Evolutionary conservation across 1,140 invertebrate species (phyloP), one percentile per base, ranked within the genome.

Genomic region (Orussus abietinus): DNA sequence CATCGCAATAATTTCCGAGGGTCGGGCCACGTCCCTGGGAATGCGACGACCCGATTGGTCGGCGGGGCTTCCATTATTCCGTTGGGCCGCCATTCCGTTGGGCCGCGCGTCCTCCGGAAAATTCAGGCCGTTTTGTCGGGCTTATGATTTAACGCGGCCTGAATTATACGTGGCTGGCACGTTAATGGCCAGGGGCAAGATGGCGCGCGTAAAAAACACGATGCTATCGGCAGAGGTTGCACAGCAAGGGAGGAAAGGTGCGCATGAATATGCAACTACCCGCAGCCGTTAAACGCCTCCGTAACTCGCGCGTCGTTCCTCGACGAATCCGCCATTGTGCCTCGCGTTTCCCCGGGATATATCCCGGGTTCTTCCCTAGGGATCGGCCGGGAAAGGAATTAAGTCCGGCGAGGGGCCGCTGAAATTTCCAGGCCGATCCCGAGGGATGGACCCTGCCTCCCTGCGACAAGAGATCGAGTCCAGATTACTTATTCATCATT

Each of bases 131-230:
- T n/a, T n/a, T n/a, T n/a, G n/a, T n/a, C n/a, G n/a, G n/a, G n/a
- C 22, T 25, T 7, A n/a, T 25, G 22, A 25, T 25, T 25, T 25
- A 25, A 25, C 6, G 22, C 22, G 22, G 22, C 22, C 22, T 25
- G 22, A 25, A 25, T 25, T n/a, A 25, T 25, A 25, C 22, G n/a
- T n/a, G 22, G 22, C 22, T 25, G 22, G 22, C 22, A 25, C 22
- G 22, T 25, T 25, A 25, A 25, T 25, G 22, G 22, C 22, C 6
- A n/a, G n/a, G n/a, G n/a, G 22, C 22, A 25, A 25, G 22, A 25
- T n/a, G 22, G 22, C 22, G n/a, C 6, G n/a, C 22, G 22, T 25
- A 25, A 25, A 25, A 25, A n/a, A 25, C 6, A n/a, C 22, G 22
- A 25, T 25, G 6, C n/a, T 25, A 25, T 25, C 22, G 22, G 22